Conservation (phyloP, 2,888 invertebrate genomes). For the Perdita meconis region DNA sequence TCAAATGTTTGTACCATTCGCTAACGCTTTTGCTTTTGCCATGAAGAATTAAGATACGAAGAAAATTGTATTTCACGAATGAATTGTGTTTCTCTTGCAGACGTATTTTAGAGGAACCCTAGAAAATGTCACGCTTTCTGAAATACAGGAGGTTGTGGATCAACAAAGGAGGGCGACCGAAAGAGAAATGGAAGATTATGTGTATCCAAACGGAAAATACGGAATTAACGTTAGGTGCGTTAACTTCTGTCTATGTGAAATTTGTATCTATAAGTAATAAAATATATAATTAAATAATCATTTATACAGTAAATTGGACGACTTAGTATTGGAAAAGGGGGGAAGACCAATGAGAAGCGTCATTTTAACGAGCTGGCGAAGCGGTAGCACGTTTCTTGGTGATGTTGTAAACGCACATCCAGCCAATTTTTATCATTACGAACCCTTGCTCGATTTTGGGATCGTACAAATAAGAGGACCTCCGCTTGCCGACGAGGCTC, state of each 20-base stretch:
- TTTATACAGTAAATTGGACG: conserved; percentile 85
- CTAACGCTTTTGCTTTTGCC: conserved; percentile 27
- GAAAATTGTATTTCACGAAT: background rate
- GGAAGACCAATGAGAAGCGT: conserved; percentile 91
- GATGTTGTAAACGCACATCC: conserved; percentile 93
- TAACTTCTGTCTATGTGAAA: background rate
- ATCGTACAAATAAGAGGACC: conserved; percentile 92
- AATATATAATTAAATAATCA: background rate
- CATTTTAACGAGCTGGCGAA: conserved; percentile 95
- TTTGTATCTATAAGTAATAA: background rate
- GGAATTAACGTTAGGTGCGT: conserved; percentile 84
- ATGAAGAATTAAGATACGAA: background rate
- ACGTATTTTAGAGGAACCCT: conserved; percentile 70
- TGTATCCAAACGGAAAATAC: conserved; percentile 86
- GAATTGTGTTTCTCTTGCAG: conserved; percentile 62
- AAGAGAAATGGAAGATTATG: conserved; percentile 87
- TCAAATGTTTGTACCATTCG: background rate
- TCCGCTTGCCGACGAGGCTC: conserved; percentile 88
- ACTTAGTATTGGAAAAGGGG: conserved; percentile 89
- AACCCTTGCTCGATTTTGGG: conserved; percentile 93
- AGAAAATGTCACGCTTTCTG: conserved; percentile 78
- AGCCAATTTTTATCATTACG: conserved; percentile 95
- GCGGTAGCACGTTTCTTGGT: conserved; percentile 95
- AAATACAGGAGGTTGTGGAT: conserved; percentile 86
- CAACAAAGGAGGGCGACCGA: conserved; percentile 86